A percentile compares a stretch with the other conserved stretches of the same genome.
phyloP scores from a whole-genome alignment of 2,797 vertebrate genomes.

The Gastrophryne carolinensis region DNA sequence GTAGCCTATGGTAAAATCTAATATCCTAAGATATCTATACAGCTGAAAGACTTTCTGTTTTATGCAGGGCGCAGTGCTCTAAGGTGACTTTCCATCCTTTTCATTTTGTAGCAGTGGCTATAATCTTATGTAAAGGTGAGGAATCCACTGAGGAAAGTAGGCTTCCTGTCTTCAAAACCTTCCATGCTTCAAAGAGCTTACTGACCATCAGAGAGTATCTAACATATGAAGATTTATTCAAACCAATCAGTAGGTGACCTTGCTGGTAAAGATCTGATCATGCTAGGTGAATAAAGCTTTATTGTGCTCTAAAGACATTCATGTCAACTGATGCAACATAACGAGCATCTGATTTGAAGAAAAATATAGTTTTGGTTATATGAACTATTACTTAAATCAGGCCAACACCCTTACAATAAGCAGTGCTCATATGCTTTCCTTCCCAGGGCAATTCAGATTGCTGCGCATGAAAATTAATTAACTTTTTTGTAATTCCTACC shows the following conservation, averaged over 20 bases:
- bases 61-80: too few relatives aligned
- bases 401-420: too few relatives aligned
- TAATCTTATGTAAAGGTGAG: background rate
- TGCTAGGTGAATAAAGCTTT: background rate
- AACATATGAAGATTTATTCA: constrained; percentile 30
- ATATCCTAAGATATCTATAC: too few relatives aligned
- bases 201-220: background rate
- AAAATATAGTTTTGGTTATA: too few relatives aligned
- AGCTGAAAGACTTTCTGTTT: too few relatives aligned
- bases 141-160: background rate
- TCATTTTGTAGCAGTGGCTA: background rate
- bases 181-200: background rate
- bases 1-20: too few relatives aligned
- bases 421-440: too few relatives aligned
- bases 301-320: background rate
- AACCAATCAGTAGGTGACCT: constrained; percentile 26
- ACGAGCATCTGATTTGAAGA: background rate
- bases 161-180: background rate
- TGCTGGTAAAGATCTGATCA: constrained; percentile 15
- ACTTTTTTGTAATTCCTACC: too few relatives aligned
- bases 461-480: too few relatives aligned
- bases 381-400: too few relatives aligned
- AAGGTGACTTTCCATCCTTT: too few relatives aligned
- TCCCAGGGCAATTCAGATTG: too few relatives aligned
- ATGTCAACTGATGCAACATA: background rate